Base-by-base conservation (phyloP, 2,888 invertebrate genomes). In the Hanleya hanleyi region DNA sequence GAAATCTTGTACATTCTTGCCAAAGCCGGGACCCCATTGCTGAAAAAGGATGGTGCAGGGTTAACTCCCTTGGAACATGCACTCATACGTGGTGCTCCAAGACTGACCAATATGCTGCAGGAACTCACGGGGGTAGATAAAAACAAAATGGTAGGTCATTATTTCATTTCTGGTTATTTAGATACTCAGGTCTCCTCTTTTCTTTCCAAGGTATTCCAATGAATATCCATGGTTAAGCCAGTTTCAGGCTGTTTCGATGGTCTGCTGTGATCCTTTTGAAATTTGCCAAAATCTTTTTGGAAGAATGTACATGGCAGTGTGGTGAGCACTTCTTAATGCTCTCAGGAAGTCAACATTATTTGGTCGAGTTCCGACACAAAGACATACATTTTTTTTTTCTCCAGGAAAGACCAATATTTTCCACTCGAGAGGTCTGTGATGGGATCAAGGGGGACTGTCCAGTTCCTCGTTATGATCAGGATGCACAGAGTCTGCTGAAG, bases 1-100 rank as follows among this genome's bases (percentile, higher is more conserved):
- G 84, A 87, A 37, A 83, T 91, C 33, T 81, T 91, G 65, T 84
- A 84, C 71, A 77, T 91, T 12, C 81, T 91, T 29, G 77, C 78
- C 18, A 85, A 86, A 69, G 83, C 83, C 22, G 90, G 88, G 5
- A 89, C 90, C 0, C 83, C 86, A 5, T 71, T 90, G 7, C 79
- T 83, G 26, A 79, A 76, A 22, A 80, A 84, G 29, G 88, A 90
- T 78, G 83, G 82, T 51, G 85, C 81, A 4, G 89, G 88, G 5
- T 78, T 83, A 62, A 82, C 85, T 26, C 84, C 88, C 5, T 77
- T 86, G 5, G 81, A 87, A 47, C 78, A 83, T 76, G 87, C 88
- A 22, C 74, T 87, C 22, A 81, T 79, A 32, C 68, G 76, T 36
- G 86, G 87, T 29, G 87, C 86, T 4, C 75, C 81, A 5, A 80